Evolutionary conservation across 2,113 vertebrate species (phyloP), one percentile per base, ranked within the genome.

Genomic region (Gobio gobio): DNA sequence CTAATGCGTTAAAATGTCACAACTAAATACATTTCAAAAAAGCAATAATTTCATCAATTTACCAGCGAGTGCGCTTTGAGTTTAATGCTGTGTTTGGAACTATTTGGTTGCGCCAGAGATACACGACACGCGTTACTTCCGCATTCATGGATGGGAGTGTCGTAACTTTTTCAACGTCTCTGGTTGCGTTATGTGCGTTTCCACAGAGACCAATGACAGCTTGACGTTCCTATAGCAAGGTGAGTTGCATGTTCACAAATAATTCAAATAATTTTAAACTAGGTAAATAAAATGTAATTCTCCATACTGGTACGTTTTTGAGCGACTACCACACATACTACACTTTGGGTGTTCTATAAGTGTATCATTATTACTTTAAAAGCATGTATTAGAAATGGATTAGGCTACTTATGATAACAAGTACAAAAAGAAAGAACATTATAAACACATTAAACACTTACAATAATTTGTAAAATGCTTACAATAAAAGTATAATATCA

Each of bases 191-290:
- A 29, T 51, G 66, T 47, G 54, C 13, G 78, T 86, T 73, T 16
- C 84, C 86, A 87, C 64, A 74, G 84, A 43, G 72, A 86, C 78
- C 51, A 72, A 24, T 5, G 16, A 81, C 81, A 82, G 76, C 72
- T 58, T 54, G 7, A 3, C 40, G 4, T 26, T 58, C 7, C 20
- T 82, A 24, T 29, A 54, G 12, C 43, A 33, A 63, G 56, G 68
- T 49, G 70, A 83, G 77, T 47, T 40, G 14, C 40, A 13, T 26
- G n/a, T 72, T 72, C 9, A 72, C 66, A 72, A 43, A 24, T 5
- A 24, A 70, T 70, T 73, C 2, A 73, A 45, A 47, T 24, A 0
- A 16, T 74, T 72, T 58, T 29, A 13, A 45, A 49, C 2, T 74
- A 16, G 1, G 43, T 26, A 8, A 47, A 49, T 24, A 49, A 22